Base-by-base conservation (phyloP, 2,113 vertebrate species). In the Perccottus glenii region DNA sequence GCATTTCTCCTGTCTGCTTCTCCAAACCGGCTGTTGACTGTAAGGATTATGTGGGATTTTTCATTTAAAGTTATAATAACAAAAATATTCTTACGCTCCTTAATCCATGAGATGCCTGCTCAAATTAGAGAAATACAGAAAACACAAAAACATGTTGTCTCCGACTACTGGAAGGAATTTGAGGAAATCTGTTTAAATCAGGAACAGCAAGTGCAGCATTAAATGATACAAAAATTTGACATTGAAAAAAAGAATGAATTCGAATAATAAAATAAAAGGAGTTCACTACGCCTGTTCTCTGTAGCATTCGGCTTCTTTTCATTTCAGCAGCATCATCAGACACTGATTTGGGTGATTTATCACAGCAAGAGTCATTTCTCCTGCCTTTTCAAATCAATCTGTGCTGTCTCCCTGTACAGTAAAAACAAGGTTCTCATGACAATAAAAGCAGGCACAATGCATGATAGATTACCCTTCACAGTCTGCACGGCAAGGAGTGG, bases 361-460 rank as follows among this genome's bases (percentile, higher is more conserved):
- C 57, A 66, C 15, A 44, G 49, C 6, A 5, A 68, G 36, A 45
- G 16, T 57, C 44, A 11, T 56, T 48, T 59, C 49, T 49, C 48
- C 48, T 33, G 5, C 47, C 27, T 60, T 40, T 64, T 12, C 32
- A 40, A 49, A 77, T 67, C 49, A 73, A 53, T 58, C 53, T 63
- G 42, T 35, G 35, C 36, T 46, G 35, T 32, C 27, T 67, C 45
- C 35, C n/a, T 11, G 0, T 47, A 58, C 49, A 67, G 58, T 43
- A 16, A 47, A 33, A 15, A 47, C 14, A 43, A 60, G 11, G 40
- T 3, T 53, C 58, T 38, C 2, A 14, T 7, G 14, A 50, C 43
- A 57, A 60, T 33, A 64, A 59, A 27, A 9, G 48, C 42, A 49
- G 53, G 33, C 8, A 33, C 11, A 59, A 49, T 55, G 32, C 38